Evolutionary conservation across 2,113 vertebrate genomes (phyloP).

Genomic region (Piprites chloris): DNA sequence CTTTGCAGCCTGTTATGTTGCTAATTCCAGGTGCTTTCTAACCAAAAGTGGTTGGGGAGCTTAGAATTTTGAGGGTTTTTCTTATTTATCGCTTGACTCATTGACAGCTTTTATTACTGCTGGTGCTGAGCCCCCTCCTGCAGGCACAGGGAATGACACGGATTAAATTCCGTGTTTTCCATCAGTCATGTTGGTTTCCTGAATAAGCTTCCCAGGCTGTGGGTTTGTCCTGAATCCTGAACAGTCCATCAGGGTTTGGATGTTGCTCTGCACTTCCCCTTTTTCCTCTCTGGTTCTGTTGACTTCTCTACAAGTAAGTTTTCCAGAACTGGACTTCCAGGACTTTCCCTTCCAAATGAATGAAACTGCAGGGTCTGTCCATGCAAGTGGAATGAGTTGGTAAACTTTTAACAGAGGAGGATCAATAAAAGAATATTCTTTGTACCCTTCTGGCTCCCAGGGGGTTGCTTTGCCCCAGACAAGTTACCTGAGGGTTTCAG

Average conservation of each 20-base stretch:
- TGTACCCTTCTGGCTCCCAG: neutral
- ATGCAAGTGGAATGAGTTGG: neutral
- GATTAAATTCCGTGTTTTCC: neutral
- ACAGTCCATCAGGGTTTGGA: neutral
- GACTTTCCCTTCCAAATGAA: neutral
- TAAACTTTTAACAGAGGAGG: constrained; percentile 16
- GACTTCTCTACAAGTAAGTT: neutral
- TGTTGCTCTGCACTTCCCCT: neutral
- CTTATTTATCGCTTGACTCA: neutral
- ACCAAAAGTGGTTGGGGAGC: neutral
- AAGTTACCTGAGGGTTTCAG: neutral
- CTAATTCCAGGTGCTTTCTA: neutral
- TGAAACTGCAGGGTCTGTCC: neutral
- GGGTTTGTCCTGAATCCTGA: neutral
- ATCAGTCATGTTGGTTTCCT: neutral
- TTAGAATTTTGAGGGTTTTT: neutral
- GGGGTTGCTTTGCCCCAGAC: neutral
- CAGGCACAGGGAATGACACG: fast-evolving
- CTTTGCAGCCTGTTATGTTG: fast-evolving
- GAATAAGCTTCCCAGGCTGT: neutral
- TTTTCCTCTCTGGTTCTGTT: neutral
- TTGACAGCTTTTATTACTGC: fast-evolving
- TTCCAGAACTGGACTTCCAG: neutral
- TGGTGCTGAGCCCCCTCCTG: neutral
- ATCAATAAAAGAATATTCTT: constrained; percentile 43